Percentiles rank a stretch among this genome's conserved stretches.
These are phyloP conservation scores for Turnix velox DNA, from an alignment of 2,113 vertebrate genomes.

Conservation along the genomic window DNA sequence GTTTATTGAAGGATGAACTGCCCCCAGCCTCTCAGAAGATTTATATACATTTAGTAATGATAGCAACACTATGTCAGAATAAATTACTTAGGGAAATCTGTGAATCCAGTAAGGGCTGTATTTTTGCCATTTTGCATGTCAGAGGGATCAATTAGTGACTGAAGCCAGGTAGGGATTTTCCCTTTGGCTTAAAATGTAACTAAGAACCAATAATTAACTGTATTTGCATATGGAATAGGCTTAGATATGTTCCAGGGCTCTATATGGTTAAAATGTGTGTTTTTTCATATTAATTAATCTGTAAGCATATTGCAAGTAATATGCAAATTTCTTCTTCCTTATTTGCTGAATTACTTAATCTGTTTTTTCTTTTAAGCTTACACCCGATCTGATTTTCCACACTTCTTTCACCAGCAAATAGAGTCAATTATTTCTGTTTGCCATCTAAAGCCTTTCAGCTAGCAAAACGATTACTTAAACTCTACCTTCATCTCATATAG, in stretches of 20 bases:
- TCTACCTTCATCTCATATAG: background rate
- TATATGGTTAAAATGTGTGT: background rate
- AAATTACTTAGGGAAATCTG: background rate
- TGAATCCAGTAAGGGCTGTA: background rate
- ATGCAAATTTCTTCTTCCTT: background rate
- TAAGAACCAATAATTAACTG: background rate
- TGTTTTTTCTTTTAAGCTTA: background rate
- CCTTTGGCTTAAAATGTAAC: constrained; percentile 2
- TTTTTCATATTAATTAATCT: background rate
- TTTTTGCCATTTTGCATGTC: background rate
- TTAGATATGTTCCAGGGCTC: background rate
- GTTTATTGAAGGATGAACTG: background rate
- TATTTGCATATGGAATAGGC: background rate
- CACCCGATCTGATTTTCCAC: background rate
- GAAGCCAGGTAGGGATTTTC: background rate
- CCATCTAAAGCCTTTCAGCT: background rate
- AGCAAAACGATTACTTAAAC: constrained; percentile 4
- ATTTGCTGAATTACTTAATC: constrained; percentile 11
- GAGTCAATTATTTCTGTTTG: constrained; percentile 16
- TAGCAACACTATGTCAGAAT: background rate
- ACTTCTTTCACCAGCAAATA: background rate
- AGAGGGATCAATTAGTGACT: background rate
- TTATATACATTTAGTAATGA: background rate
- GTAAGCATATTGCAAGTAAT: background rate
- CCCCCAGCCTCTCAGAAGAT: background rate